A percentile compares a stretch with the other conserved stretches of the same genome.
phyloP scores from a whole-genome alignment of 2,888 invertebrate species.

The Axea sp. region DNA sequence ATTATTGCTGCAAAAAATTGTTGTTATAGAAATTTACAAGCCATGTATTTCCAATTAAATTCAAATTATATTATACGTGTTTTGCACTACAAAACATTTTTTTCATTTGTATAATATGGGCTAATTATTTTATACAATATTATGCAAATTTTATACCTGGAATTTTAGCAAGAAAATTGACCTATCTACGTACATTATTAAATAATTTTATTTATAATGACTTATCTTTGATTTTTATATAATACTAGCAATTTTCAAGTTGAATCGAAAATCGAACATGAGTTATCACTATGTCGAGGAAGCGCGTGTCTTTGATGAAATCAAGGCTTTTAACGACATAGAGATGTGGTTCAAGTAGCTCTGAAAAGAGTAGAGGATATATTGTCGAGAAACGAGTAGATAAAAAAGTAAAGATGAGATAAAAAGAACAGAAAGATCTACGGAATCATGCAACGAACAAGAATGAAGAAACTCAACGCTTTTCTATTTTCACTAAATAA shows the following conservation, averaged over 20 bases:
- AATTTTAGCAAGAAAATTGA: too few species aligned
- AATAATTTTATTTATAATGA: conserved; percentile 13
- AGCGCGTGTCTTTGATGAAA: conserved; percentile 58
- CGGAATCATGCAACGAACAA: conserved; percentile 27
- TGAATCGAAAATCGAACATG: conserved; percentile 48
- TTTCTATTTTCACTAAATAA: conserved; percentile 50
- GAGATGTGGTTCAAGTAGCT: conserved; percentile 54
- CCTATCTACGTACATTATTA: too few species aligned
- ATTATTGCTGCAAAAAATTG: too few species aligned
- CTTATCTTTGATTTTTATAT: conserved; percentile 35
- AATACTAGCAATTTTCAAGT: conserved; percentile 43
- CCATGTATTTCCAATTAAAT: too few species aligned
- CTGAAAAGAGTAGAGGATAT: conserved; percentile 43
- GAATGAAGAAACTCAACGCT: conserved; percentile 50
- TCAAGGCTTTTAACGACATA: conserved; percentile 56
- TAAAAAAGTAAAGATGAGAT: conserved; percentile 20
- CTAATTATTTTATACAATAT: too few species aligned
- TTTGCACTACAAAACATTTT: too few species aligned
- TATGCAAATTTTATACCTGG: too few species aligned
- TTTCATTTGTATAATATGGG: too few species aligned
- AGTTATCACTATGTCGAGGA: conserved; percentile 40
- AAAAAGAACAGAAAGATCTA: conserved; percentile 38
- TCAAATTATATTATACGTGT: too few species aligned
- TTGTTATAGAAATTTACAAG: too few species aligned
- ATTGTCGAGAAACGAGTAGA: conserved; percentile 43